Base-by-base conservation (phyloP, 2,888 invertebrate genomes). In the Tetheella fluctuosa region DNA sequence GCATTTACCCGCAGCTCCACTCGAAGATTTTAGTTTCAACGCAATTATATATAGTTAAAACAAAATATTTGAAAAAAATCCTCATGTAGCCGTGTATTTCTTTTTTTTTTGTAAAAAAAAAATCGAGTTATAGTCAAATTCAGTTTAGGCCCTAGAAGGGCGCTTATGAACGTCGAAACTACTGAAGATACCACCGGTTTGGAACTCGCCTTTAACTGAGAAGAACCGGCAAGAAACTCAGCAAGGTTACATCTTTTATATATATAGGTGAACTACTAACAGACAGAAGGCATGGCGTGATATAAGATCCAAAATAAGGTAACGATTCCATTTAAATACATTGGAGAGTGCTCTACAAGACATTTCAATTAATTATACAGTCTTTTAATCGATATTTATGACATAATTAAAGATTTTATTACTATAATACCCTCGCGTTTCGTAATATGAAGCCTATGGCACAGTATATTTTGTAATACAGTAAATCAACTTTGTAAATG, bases 361-460 rank as follows among this genome's bases (percentile, higher is more conserved):
- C 67, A 69, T 70, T 68, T 69, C 67, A 74, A 71, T 74, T 73
- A 70, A 69, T 71, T 74, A 77, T 75, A 68, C 72, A 73, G 71
- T 75, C 77, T 61, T 30, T 59, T 72, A 74, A 77, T 75, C 71
- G 66, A 75, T 75, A 77, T 79, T 80, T 79, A 79, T 70, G 67
- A 67, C 48, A 68, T 70, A 71, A 77, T 76, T 75, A 76, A 55
- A 55, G 34, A 55, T 55, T 55, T 55, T 68, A 73, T 59, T 58
- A 63, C 60, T 59, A 58, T 68, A 68, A 73, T 65, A 57, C 61
- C 23, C 23, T 13, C 52, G 62, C 62, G 57, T 69, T 69, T 64
- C 68, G 69, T 69, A 71, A 70, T 20, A 23, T 10, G 5, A 48
- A 48, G 15, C 48, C 8, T 17, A 3, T 10, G 48, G 0, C 48